A percentile compares a stretch with the other conserved stretches of the same genome.
phyloP scores from a whole-genome alignment of 2,888 invertebrate genomes.

The Heliconius cydno region DNA sequence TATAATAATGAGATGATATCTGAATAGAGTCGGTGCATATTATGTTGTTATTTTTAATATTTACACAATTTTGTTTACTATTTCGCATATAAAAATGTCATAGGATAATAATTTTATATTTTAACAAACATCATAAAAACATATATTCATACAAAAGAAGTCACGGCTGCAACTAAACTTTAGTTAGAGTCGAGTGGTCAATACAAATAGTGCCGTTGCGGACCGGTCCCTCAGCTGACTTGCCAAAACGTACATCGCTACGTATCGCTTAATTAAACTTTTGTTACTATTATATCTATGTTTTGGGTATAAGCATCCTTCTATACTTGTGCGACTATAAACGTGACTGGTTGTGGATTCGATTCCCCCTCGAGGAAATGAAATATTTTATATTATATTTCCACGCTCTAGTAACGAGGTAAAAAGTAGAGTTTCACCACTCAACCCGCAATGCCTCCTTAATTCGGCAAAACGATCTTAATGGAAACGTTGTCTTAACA shows the following conservation, averaged over 20 bases:
- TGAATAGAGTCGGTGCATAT: neutral
- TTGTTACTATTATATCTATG: slow-evolving; percentile 1
- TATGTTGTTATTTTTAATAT: neutral
- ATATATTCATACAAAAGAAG: too few species aligned
- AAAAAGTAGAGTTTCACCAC: too few species aligned
- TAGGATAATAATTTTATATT: too few species aligned
- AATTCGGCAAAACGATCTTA: neutral
- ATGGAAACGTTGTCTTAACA: too few species aligned
- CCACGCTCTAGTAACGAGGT: too few species aligned
- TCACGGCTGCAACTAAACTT: neutral
- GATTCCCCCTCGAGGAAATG: neutral
- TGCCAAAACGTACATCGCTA: slow-evolving; percentile 38
- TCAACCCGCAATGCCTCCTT: too few species aligned
- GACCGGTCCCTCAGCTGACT: slow-evolving; percentile 53
- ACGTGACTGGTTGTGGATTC: neutral
- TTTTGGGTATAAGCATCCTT: neutral
- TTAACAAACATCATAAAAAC: too few species aligned
- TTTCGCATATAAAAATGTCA: too few species aligned
- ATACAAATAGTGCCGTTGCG: slow-evolving; percentile 56
- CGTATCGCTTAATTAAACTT: slow-evolving; percentile 24
- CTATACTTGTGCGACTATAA: neutral
- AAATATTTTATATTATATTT: too few species aligned
- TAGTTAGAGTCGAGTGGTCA: slow-evolving; percentile 24
- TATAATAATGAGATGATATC: neutral
- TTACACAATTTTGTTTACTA: too few species aligned